These are phyloP conservation scores for Muscicapa comitata DNA, from an alignment of 2,797 vertebrate genomes.

Conservation along the genomic window DNA sequence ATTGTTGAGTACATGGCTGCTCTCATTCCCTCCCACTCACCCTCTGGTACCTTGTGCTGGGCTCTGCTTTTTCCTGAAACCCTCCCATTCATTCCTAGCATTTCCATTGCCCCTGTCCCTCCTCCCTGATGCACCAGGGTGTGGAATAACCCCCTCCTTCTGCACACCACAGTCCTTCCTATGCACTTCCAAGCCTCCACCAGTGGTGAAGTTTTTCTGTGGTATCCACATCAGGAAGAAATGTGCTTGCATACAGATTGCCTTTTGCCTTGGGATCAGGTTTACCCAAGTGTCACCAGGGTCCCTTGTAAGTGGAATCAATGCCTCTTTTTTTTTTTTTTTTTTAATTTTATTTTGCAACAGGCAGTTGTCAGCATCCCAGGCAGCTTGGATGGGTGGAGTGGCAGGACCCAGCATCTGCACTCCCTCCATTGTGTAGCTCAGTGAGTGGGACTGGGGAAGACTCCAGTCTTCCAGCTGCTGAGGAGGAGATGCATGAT, in stretches of 20 bases:
- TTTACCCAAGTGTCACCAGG: background rate
- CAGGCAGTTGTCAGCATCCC: background rate
- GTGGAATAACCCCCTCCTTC: background rate
- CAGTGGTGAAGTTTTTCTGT: background rate
- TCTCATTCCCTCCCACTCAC: constrained; percentile 38
- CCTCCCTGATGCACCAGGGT: background rate
- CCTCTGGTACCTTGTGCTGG: background rate
- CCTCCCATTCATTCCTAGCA: background rate
- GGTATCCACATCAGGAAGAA: background rate
- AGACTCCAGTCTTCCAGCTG: background rate
- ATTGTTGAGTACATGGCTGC: background rate
- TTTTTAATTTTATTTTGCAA: background rate
- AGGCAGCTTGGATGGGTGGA: accelerated
- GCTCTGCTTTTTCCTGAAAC: background rate
- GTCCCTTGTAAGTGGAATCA: background rate
- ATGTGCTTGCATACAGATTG: background rate
- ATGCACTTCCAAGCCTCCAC: background rate
- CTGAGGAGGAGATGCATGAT: background rate
- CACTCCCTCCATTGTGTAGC: background rate
- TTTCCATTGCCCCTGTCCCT: background rate
- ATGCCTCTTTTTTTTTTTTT: accelerated
- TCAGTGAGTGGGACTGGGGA: background rate
- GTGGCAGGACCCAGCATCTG: background rate
- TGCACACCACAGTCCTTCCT: background rate
- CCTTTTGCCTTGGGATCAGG: background rate